Base-by-base conservation (phyloP, 1,140 invertebrate genomes). In the Rhagoletis zephyria region DNA sequence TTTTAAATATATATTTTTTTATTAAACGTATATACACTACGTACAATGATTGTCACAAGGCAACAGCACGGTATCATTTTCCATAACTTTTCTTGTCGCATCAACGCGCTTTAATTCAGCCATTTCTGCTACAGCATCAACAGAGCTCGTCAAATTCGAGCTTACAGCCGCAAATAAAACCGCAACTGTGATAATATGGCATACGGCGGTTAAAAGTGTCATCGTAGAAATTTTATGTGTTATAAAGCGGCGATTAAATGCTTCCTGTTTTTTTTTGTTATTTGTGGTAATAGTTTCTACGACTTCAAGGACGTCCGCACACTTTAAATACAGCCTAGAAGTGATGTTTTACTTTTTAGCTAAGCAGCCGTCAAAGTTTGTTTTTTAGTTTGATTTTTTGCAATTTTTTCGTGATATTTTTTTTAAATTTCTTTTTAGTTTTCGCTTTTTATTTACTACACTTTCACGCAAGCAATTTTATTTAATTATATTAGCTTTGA, bases 51-150 rank as follows among this genome's bases (percentile, higher is more conserved):
- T 88, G 85, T 96, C 95, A 91, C 96, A 97, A 0, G 96, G 96
- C 85, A 97, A 90, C 42, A 96, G 89, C 2, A 97, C 95, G 0
- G 95, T 96, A 87, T 96, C 95, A 91, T 96, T 96, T 91, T 96
- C 95, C 74, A 81, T 42, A 51, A 81, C 48, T 81, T 42, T 81
- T 56, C 74, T 81, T 9, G 74, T 51, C n/a, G n/a, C 4, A 51
- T 81, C 74, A 9, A 56, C 51, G 45, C 42, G 67, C 45, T 7
- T 74, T 7, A 81, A n/a, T 16, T 56, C 74, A 2, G 74, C 45
- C 0, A 51, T 14, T 81, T 81, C 48, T 30, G 14, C 74, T 30
- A 14, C 74, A 56, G 19, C 16, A 81, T 81, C 56, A 81, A 30
- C 51, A 9, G 48, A 81, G 74, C 51, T 81, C 48, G n/a, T 81